Percentiles rank a stretch among this genome's conserved stretches.
phyloP scores from a whole-genome alignment of 2,797 vertebrate species.

The Helostoma temminkii region DNA sequence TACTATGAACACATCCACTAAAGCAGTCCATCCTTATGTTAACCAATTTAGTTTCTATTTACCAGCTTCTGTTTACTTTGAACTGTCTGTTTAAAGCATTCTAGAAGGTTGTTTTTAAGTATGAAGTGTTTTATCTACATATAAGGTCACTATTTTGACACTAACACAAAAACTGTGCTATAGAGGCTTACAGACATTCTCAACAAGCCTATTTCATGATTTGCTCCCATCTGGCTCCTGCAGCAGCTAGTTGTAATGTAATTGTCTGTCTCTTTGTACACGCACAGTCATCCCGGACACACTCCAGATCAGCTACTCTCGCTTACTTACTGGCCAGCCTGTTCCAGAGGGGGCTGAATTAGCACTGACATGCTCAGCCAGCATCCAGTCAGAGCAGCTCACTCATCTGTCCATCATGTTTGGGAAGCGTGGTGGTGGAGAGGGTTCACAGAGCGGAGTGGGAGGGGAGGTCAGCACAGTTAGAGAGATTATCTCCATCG shows the following conservation, averaged over 20 bases:
- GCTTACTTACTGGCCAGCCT: conserved; percentile 79
- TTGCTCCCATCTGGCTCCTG: conserved; percentile 37
- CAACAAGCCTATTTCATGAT: conserved; percentile 26
- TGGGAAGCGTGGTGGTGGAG: conserved; percentile 70
- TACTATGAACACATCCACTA: neutral
- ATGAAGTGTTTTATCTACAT: too few relatives aligned
- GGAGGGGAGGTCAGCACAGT: conserved; percentile 79
- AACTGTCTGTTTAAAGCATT: conserved; percentile 15
- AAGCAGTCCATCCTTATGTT: neutral
- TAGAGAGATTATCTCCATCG: conserved; percentile 87
- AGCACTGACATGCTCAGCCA: conserved; percentile 84
- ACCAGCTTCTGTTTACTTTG: neutral
- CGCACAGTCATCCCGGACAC: conserved; percentile 88
- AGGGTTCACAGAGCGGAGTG: neutral
- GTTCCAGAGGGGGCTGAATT: conserved; percentile 87
- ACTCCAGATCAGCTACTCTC: conserved; percentile 85
- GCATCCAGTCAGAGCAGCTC: conserved; percentile 86
- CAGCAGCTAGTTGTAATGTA: conserved; percentile 28
- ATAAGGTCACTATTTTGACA: too few relatives aligned
- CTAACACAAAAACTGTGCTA: too few relatives aligned
- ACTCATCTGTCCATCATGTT: conserved; percentile 90
- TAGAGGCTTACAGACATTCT: conserved; percentile 17
- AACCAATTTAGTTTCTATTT: neutral
- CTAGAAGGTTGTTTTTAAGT: too few relatives aligned
- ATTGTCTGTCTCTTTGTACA: conserved; percentile 27